Evolutionary conservation across 2,113 vertebrate species (phyloP).

Genomic region (Aleadryas rufinucha): DNA sequence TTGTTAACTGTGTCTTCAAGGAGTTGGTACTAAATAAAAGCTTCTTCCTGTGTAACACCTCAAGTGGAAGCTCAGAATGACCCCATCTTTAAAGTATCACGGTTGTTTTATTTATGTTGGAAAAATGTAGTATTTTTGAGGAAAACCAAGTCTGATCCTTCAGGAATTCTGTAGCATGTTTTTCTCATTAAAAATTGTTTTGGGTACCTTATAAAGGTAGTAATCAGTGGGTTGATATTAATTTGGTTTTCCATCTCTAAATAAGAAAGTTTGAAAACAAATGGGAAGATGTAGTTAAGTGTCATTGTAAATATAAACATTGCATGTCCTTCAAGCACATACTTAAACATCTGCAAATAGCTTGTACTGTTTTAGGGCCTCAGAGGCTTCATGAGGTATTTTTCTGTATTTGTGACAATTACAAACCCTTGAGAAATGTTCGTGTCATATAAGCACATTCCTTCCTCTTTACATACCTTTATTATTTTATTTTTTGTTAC

Average conservation of each 20-base stretch:
- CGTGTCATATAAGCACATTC: neutral
- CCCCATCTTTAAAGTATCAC: accelerated
- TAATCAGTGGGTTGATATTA: neutral
- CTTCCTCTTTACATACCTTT: neutral
- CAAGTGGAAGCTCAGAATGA: neutral
- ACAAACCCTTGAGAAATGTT: neutral
- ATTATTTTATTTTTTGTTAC: neutral
- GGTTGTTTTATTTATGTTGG: neutral
- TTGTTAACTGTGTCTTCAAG: neutral
- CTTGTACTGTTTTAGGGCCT: neutral
- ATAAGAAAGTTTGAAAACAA: neutral
- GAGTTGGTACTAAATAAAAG: neutral
- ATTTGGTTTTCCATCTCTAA: neutral
- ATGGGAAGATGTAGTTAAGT: neutral
- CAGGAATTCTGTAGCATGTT: neutral
- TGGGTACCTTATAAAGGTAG: neutral
- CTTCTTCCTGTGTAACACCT: neutral
- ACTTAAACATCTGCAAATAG: neutral
- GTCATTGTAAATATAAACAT: neutral
- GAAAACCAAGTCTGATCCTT: neutral
- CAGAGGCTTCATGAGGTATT: neutral
- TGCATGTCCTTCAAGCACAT: accelerated
- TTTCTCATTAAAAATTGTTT: neutral
- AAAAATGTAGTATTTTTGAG: neutral
- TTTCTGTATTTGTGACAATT: neutral